These are phyloP conservation scores for Scolopax rusticola DNA, from an alignment of 2,797 vertebrate genomes.

Conservation along the genomic window DNA sequence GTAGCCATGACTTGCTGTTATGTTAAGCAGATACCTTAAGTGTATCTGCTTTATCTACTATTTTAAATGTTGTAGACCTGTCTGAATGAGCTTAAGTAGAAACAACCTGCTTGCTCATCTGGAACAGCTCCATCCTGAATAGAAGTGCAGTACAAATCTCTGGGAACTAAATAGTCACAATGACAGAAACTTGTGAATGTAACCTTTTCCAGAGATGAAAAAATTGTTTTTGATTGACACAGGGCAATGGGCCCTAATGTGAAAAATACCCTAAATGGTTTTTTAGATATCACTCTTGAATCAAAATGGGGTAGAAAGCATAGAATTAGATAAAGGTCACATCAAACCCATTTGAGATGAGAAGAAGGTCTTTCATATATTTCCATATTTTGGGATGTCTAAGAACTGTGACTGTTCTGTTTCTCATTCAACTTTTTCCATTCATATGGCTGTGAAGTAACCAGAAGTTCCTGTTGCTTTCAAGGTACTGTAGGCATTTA, in stretches of 20 bases:
- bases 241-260: not conserved
- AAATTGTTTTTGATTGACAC: not conserved
- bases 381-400: not conserved
- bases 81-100: not conserved
- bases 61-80: not conserved
- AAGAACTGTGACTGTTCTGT: not conserved
- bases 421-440: not conserved
- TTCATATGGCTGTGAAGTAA: accelerated
- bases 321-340: not conserved
- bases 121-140: not conserved
- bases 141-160: not conserved
- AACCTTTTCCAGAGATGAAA: not conserved
- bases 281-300: not conserved
- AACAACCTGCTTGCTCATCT: not conserved
- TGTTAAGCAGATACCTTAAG: not conserved
- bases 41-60: not conserved
- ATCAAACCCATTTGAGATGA: not conserved
- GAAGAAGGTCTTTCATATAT: not conserved
- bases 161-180: not conserved
- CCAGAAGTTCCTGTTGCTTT: not conserved
- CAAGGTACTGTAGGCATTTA: not conserved
- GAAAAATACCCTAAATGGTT: not conserved
- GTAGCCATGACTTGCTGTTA: not conserved
- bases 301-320: not conserved
- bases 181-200: not conserved